A percentile compares a stretch with the other conserved stretches of the same genome.
Conservation (phyloP, 35 echinoderm and acorn worm genomes). For the Lytechinus pictus region DNA sequence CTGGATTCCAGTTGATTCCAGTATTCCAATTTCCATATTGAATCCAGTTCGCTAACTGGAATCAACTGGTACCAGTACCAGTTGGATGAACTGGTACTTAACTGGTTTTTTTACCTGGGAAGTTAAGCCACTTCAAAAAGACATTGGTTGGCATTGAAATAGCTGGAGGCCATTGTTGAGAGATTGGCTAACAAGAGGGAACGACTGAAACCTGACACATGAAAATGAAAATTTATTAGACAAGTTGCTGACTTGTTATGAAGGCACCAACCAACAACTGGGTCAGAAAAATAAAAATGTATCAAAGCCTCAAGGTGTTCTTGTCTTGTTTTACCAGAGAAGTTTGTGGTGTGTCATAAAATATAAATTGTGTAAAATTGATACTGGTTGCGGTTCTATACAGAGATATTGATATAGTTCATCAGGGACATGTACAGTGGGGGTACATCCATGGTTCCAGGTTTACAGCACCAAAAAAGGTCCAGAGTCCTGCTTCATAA, state of each 20-base stretch:
- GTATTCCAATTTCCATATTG: no score
- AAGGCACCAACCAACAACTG: background rate
- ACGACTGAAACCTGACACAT: slow-evolving; percentile 1
- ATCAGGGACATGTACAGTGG: no score
- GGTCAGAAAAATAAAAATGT: background rate
- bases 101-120: no score
- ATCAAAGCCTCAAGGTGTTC: background rate
- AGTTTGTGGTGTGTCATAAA: background rate
- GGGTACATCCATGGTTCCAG: no score
- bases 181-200: background rate
- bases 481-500: no score
- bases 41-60: no score
- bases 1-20: no score
- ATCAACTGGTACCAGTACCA: no score
- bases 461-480: no score
- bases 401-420: background rate
- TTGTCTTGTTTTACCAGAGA: background rate
- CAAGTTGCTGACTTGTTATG: background rate
- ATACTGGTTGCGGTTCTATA: background rate
- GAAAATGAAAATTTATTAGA: background rate
- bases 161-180: background rate
- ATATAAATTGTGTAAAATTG: background rate
- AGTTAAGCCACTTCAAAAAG: background rate
- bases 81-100: no score
- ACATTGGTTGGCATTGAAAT: background rate